Evolutionary conservation across 2,113 vertebrate genomes (phyloP), one percentile per base, ranked within the genome.

Genomic region (Chloebia gouldiae): DNA sequence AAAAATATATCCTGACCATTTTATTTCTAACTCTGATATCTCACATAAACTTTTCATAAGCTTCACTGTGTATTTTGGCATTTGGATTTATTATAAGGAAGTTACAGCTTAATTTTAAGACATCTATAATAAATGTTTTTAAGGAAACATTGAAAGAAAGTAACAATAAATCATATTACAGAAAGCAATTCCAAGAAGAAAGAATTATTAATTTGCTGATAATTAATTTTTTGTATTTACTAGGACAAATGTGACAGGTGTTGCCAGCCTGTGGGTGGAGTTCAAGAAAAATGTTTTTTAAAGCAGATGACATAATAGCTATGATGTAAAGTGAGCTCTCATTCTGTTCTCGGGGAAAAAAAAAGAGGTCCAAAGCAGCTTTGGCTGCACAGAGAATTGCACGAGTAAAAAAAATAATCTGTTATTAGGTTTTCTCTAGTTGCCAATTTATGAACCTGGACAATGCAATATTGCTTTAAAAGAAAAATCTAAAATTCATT

Each of bases 111-210:
- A 45, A 51, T 86, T 87, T 95, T 82, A 76, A 89, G 91, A 69
- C 11, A 53, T 53, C 42, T 86, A 37, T 88, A 77, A 83, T 61
- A 88, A 75, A 88, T 27, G 7, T 42, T 69, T 90, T 49, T 49
- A 88, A 69, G 51, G 78, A 90, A 96, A 86, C 2, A 6, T 71
- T 90, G 56, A 81, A 49, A 59, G 64, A 80, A 93, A 90, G 19
- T 69, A 80, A 65, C 57, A 51, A 76, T 91, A 96, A 97, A 97
- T 94, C 72, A 47, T 61, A 56, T 90, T 90, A 31, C 30, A 87
- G 95, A 90, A 15, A 86, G 51, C 53, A 95, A 94, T 91, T 96
- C 53, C 86, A 95, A 94, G 44, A 44, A 40, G 10, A 79, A 89
- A 47, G 35, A 19, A 20, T 66, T 83, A 81, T 92, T 92, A 87